Evolutionary conservation across 2,797 vertebrate species (phyloP).

Genomic region (Anolis apletophallus): DNA sequence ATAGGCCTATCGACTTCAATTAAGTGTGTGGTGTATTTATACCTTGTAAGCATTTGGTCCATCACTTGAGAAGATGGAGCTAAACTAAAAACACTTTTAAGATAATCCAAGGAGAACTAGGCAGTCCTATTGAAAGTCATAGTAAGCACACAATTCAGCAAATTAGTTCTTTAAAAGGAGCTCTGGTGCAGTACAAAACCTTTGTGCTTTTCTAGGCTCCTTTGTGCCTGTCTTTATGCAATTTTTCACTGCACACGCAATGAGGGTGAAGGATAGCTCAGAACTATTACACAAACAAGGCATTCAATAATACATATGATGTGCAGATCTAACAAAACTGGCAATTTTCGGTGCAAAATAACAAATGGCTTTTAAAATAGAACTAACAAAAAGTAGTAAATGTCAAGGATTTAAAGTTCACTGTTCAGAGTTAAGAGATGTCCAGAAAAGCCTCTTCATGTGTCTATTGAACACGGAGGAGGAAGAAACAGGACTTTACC

Average conservation of each 20-base stretch:
- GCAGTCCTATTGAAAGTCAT: conserved; percentile 5
- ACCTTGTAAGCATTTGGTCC: neutral
- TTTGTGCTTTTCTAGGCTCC: neutral
- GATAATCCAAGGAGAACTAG: conserved; percentile 4
- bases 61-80: neutral
- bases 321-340: neutral
- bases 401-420: neutral
- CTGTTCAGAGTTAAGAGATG: neutral
- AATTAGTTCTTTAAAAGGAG: neutral
- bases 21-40: neutral
- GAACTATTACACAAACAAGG: neutral
- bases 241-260: neutral
- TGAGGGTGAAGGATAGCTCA: neutral
- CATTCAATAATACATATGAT: neutral
- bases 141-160: neutral
- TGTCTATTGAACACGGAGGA: neutral
- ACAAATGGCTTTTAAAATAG: neutral
- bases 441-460: neutral
- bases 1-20: conserved; percentile 16
- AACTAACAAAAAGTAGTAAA: neutral
- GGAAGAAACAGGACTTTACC: neutral
- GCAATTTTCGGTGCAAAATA: neutral
- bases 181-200: neutral
- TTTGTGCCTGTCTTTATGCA: neutral
- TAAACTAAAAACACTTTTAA: conserved; percentile 22